phyloP scores from a whole-genome alignment of 2,888 invertebrate species.

The Amphiduros pacificus region DNA sequence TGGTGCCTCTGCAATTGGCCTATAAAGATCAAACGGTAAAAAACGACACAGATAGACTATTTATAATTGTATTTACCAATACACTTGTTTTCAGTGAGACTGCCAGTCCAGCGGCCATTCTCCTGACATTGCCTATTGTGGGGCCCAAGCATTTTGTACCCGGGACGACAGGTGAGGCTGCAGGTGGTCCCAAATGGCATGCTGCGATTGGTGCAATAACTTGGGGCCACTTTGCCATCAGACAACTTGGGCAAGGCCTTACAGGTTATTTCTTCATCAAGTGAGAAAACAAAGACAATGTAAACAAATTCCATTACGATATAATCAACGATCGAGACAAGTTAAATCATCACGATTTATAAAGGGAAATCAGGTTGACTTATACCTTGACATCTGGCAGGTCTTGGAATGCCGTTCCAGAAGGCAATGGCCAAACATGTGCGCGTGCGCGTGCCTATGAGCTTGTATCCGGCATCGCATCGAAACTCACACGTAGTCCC shows the following conservation, averaged over 20 bases:
- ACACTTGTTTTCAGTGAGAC: slow-evolving; percentile 62
- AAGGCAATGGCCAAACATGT: slow-evolving; percentile 70
- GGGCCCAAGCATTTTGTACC: slow-evolving; percentile 67
- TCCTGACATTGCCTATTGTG: slow-evolving; percentile 64
- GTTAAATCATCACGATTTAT: too few relatives aligned
- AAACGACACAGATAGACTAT: too few relatives aligned
- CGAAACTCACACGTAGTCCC: slow-evolving; percentile 70
- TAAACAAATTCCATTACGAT: too few relatives aligned
- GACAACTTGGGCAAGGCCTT: slow-evolving; percentile 15
- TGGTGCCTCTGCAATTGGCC: too few relatives aligned
- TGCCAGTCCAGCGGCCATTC: slow-evolving; percentile 64
- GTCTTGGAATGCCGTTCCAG: slow-evolving; percentile 66
- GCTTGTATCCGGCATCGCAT: slow-evolving; percentile 68
- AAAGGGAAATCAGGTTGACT: not conserved
- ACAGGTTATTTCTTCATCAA: slow-evolving; percentile 26
- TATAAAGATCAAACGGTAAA: too few relatives aligned
- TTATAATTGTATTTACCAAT: slow-evolving; percentile 64
- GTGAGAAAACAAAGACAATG: not conserved
- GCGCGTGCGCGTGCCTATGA: slow-evolving; percentile 69
- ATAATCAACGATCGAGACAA: too few relatives aligned
- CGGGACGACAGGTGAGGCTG: slow-evolving; percentile 65
- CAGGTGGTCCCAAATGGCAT: slow-evolving; percentile 68
- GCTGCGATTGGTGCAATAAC: slow-evolving; percentile 64
- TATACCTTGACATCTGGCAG: not conserved
- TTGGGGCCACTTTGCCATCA: slow-evolving; percentile 60